These are phyloP conservation scores for Spizella passerina DNA, from an alignment of 2,797 vertebrate species.

Conservation along the genomic window DNA sequence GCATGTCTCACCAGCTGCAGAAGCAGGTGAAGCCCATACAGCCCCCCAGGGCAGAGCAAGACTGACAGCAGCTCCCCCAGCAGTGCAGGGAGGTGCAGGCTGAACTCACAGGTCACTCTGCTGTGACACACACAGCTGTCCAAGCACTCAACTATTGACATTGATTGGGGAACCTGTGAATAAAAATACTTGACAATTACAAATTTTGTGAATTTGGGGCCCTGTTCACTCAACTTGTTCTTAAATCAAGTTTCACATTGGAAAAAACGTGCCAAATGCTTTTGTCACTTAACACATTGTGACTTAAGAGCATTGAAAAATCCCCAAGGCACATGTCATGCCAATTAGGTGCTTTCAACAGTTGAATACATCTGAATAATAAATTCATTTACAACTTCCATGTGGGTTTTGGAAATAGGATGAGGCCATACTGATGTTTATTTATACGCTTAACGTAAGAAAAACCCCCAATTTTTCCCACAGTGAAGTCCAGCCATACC, in stretches of 20 bases:
- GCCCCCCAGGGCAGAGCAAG: rapidly evolving
- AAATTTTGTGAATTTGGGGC: neutral
- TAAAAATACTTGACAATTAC: neutral
- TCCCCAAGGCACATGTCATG: neutral
- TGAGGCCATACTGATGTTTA: neutral
- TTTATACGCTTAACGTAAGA: neutral
- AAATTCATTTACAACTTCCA: neutral
- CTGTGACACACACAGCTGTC: neutral
- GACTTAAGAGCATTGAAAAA: neutral
- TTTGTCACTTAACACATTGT: neutral
- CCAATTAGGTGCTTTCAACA: neutral
- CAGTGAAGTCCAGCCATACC: neutral
- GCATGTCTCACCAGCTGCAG: neutral
- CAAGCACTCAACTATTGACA: neutral
- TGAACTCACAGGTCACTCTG: neutral
- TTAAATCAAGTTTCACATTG: neutral
- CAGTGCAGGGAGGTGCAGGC: neutral
- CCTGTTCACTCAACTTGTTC: neutral
- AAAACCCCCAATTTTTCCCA: neutral
- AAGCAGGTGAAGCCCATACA: rapidly evolving
- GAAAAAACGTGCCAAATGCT: neutral
- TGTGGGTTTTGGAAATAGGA: neutral
- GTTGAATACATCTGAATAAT: constrained; percentile 3
- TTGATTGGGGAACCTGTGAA: neutral
- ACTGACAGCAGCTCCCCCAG: neutral